These are phyloP conservation scores for Chrysopa pallens DNA, from an alignment of 1,140 invertebrate species.

Conservation along the genomic window DNA sequence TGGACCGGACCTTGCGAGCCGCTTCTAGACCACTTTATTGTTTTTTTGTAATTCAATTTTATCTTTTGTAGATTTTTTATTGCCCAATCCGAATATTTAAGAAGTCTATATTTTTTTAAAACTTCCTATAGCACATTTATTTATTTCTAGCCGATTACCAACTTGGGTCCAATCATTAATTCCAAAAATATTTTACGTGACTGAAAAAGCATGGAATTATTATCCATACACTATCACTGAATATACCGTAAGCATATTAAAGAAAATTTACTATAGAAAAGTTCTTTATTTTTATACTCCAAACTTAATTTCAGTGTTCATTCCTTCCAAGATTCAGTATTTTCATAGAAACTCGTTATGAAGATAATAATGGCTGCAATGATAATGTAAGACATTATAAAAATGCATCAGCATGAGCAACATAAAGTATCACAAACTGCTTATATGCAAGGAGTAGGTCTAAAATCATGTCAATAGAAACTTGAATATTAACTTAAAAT, in stretches of 20 bases:
- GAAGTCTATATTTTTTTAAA: too few relatives aligned
- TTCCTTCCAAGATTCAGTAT: slow-evolving; percentile 80
- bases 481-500: slow-evolving; percentile 2
- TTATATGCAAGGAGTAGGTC: too few relatives aligned
- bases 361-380: slow-evolving; percentile 72
- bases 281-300: background rate
- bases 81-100: too few relatives aligned
- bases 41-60: too few relatives aligned
- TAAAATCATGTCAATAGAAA: slow-evolving; percentile 2
- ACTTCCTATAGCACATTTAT: too few relatives aligned
- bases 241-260: slow-evolving; percentile 37
- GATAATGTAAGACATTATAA: slow-evolving; percentile 78
- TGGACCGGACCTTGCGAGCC: too few relatives aligned
- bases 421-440: too few relatives aligned
- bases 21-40: too few relatives aligned
- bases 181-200: slow-evolving; percentile 82
- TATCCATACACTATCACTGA: slow-evolving; percentile 82
- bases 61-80: too few relatives aligned
- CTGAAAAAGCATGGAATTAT: slow-evolving; percentile 90
- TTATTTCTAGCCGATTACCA: slow-evolving; percentile 58
- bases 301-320: slow-evolving; percentile 54
- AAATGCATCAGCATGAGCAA: too few relatives aligned
- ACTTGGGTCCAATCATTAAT: slow-evolving; percentile 76
- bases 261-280: slow-evolving; percentile 3
- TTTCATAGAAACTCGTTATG: slow-evolving; percentile 75